Base-by-base conservation (phyloP, 2,888 invertebrate genomes). In the Azorinus chamasolen region DNA sequence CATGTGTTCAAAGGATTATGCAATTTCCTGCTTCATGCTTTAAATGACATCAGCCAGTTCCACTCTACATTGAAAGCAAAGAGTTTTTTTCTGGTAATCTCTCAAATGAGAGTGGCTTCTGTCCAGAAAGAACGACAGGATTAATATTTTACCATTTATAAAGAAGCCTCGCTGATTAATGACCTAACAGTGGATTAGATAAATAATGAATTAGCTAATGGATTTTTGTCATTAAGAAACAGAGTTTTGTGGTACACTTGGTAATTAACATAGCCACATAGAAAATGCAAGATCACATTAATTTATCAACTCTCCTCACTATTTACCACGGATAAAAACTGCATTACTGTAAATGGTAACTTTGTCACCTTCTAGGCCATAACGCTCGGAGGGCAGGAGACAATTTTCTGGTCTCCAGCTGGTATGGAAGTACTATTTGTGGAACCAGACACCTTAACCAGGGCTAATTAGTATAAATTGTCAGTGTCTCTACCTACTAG, bases 141-240 rank as follows among this genome's bases (percentile, higher is more conserved):
- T 75, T 68, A 75, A 75, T 75, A 75, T 75, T 75, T 75, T 46
- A 46, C 59, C 59, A 59, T 59, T 59, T 59, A 59, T 46, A n/a
- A 46, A 20, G 59, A 22, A 32, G 59, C 32, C 46, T 46, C 46
- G 46, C 59, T 59, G 59, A 59, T 59, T 45, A 59, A 59, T 59
- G 59, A 59, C 46, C 46, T 59, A 59, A 59, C 59, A 48, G 59
- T 16, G 46, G 45, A 74, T 65, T 73, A 73, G 57, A 76, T 76
- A 64, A 80, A 79, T 73, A 69, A 80, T 80, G 76, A 80, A 76
- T 76, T 63, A 73, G 62, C 54, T 73, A 80, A 80, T 80, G 76
- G 80, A 65, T 72, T 80, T 73, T 76, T 66, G 76, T 80, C 80
- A 76, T 76, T 70, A 65, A 58, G 48, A 46, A 37, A 46, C 46